Base-by-base conservation (phyloP, 1,140 invertebrate species). In the Pemphigus obesinymphae region DNA sequence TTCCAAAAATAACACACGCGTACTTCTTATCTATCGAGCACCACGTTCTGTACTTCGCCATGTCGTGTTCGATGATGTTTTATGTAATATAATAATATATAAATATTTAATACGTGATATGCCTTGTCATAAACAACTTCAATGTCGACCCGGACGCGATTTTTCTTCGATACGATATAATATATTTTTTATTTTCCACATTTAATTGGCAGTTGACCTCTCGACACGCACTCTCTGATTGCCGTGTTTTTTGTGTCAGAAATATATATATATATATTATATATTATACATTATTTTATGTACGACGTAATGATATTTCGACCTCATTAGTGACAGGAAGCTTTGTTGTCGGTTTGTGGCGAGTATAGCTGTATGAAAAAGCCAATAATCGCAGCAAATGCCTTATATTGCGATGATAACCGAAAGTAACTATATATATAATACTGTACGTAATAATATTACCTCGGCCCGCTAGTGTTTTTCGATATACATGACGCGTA, bases 261-360 rank as follows among this genome's bases (percentile, higher is more conserved):
- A 50, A 73, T 37, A 37, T 15, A 31, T 17, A 29, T 26, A 61
- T 13, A 6, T 61, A 15, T 26, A n/a, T n/a, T n/a, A n/a, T n/a
- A n/a, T n/a, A n/a, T n/a, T n/a, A 63, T 5, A 34, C 0, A 34
- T 34, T 43, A 43, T 40, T 31, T 37, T 20, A 66, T 45, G 50
- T 43, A 78, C 31, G 55, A 40, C 75, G 75, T 78, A 78, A 40
- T 61, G 53, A 61, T 78, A 26, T 55, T 37, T 76, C 50, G 73
- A 76, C 73, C 73, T 78, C 75, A 61, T 78, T 61, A 78, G 75
- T 61, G 75, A 58, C 75, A 78, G 53, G 53, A 58, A 58, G 75
- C 75, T 78, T 78, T 78, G 37, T 61, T 48, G 50, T 45, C 15
- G n/a, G 34, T 26, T 23, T 43, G n/a, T 17, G n/a, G 66, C 5